Evolutionary conservation across 2,113 vertebrate species (phyloP), one percentile per base, ranked within the genome.

Genomic region (Oryzias celebensis): DNA sequence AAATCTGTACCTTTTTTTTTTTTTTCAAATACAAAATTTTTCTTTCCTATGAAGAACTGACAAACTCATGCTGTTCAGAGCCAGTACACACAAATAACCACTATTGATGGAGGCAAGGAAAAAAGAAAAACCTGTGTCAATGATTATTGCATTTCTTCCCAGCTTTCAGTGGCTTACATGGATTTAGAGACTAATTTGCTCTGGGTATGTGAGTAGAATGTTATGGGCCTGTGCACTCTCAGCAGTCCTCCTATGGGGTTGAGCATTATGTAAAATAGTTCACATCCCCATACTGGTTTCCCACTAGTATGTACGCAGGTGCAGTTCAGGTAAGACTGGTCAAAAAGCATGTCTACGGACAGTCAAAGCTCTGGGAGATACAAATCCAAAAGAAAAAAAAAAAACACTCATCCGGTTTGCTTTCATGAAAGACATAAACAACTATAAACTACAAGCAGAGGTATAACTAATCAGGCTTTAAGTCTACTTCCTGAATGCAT

Each of bases 131-230:
- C 43, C 64, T 68, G 72, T 15, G 6, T 26, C 71, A 87, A 68
- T 71, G 78, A 86, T 85, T 73, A 69, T 52, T 58, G 51, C 64
- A 71, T 82, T 80, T 68, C 58, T 61, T 75, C 63, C 41, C 52
- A 55, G 67, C 80, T 78, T 60, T 71, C 52, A 44, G 68, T 58
- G 58, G 73, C 66, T 79, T 73, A 52, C 64, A 77, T 79, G 71
- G 77, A 84, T 80, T 81, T 80, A 28, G 54, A 65, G 67, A 47
- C 64, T 79, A 75, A 82, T 78, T 84, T 85, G 62, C 64, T 58
- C 61, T 52, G 78, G 75, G 84, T 71, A 68, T 78, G 62, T 58
- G 75, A 82, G 65, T 60, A 62, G 54, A 4, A 52, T 82, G 85
- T 70, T 56, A 78, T 77, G 68, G 58, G 66, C 54, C 63, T 41